Percentiles rank a stretch among this genome's conserved stretches.
phyloP scores from a whole-genome alignment of 2,888 invertebrate species.

The Pristionchus maxplancki region DNA sequence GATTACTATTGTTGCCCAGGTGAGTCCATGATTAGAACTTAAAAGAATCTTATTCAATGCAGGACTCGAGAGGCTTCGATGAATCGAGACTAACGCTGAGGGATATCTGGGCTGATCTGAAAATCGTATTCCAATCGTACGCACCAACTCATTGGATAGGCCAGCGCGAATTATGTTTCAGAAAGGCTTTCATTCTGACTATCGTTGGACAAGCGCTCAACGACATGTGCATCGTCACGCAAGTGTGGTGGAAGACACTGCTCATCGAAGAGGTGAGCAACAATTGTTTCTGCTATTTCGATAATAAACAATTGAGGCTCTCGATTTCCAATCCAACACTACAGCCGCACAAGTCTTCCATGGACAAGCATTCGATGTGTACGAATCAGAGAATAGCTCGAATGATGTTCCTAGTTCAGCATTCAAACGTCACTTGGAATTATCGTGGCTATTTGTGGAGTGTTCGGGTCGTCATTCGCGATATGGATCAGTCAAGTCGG shows the following conservation, averaged over 20 bases:
- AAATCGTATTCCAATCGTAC: not conserved
- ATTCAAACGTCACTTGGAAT: not conserved
- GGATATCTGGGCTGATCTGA: slow-evolving; percentile 5
- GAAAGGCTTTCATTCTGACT: not conserved
- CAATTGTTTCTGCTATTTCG: too few relatives aligned
- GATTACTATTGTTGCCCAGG: not conserved
- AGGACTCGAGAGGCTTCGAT: not conserved
- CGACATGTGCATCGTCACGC: slow-evolving; percentile 12
- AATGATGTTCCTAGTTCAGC: not conserved
- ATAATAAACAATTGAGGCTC: too few relatives aligned
- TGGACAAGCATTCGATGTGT: slow-evolving; percentile 11
- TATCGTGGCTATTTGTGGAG: not conserved
- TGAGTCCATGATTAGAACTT: not conserved
- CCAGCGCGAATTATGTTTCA: too few relatives aligned
- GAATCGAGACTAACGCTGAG: not conserved
- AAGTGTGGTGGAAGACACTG: slow-evolving; percentile 31
- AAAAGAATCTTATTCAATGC: not conserved
- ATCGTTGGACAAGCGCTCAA: not conserved
- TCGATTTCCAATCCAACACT: not conserved
- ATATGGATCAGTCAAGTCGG: not conserved
- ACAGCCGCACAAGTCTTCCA: not conserved
- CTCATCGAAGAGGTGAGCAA: not conserved
- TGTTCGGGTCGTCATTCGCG: not conserved
- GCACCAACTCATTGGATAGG: too few relatives aligned
- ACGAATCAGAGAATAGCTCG: too few relatives aligned